Conservation (phyloP, 2,113 vertebrate genomes). For the Pionites leucogaster region DNA sequence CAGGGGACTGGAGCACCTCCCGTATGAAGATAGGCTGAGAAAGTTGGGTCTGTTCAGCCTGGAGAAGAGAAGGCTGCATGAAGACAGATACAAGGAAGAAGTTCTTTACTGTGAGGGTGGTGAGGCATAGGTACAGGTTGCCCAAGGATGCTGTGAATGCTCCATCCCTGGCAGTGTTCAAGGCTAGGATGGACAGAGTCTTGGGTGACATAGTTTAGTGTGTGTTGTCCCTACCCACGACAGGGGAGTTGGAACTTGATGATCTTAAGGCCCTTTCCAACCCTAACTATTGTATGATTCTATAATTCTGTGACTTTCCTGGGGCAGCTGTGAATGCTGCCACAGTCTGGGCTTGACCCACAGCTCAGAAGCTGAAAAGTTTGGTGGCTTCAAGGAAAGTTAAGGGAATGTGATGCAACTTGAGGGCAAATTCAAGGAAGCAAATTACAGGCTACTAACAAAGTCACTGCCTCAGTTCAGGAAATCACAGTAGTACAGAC, state of each 20-base stretch:
- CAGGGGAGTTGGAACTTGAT: background rate
- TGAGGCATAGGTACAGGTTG: too few species aligned
- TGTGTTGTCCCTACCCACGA: background rate
- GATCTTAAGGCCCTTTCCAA: background rate
- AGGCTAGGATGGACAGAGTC: too few species aligned
- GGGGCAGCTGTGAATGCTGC: background rate
- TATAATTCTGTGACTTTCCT: background rate
- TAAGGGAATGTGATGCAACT: background rate
- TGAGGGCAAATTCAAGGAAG: background rate
- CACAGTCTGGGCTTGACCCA: background rate
- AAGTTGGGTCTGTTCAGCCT: too few species aligned
- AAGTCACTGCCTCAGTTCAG: background rate
- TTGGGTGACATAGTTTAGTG: background rate
- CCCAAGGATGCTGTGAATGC: too few species aligned
- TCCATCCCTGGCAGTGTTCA: too few species aligned
- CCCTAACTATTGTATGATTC: background rate
- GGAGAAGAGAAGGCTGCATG: too few species aligned
- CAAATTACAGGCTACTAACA: conserved; percentile 13
- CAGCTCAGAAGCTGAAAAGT: background rate
- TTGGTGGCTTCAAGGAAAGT: background rate
- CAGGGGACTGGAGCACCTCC: too few species aligned
- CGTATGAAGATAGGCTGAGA: too few species aligned
- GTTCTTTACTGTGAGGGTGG: too few species aligned
- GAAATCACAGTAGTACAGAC: background rate
- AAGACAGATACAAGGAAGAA: too few species aligned